Evolutionary conservation across 2,888 invertebrate species (phyloP).

Genomic region (Ophraella communa): DNA sequence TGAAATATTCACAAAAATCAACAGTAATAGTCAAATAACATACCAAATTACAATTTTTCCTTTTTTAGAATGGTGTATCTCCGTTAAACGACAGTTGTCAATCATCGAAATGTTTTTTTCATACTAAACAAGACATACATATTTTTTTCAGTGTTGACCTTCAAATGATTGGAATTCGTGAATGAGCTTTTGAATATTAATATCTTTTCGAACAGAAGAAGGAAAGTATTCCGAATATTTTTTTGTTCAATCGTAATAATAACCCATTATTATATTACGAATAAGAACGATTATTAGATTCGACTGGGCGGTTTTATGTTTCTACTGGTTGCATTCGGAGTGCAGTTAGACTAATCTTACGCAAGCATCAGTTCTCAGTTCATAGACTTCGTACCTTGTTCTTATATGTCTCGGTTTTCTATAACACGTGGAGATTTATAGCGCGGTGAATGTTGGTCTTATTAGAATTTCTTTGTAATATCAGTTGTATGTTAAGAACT

Average conservation of each 20-base stretch:
- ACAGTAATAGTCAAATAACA: not conserved
- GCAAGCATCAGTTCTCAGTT: conserved; percentile 4
- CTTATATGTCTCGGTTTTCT: conserved; percentile 11
- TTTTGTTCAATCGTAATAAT: too few relatives aligned
- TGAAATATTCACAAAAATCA: too few relatives aligned
- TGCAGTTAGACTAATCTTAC: not conserved
- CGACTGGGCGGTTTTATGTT: not conserved
- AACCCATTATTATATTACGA: too few relatives aligned
- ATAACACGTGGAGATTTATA: conserved; percentile 19
- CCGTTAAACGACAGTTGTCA: not conserved
- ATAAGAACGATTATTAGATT: not conserved
- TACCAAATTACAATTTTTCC: too few relatives aligned
- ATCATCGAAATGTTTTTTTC: not conserved
- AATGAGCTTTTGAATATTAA: not conserved
- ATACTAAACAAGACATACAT: too few relatives aligned
- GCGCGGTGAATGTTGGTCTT: not conserved
- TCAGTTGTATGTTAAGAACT: too few relatives aligned
- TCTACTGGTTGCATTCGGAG: conserved; percentile 1
- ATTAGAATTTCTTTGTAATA: not conserved
- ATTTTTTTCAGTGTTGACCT: not conserved
- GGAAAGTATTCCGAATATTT: too few relatives aligned
- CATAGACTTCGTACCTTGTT: conserved; percentile 14
- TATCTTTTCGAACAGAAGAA: not conserved
- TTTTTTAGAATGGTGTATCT: not conserved
- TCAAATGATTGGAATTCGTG: not conserved